Conservation (phyloP, 1,140 invertebrate genomes). For the Proctacanthus coquilletti region DNA sequence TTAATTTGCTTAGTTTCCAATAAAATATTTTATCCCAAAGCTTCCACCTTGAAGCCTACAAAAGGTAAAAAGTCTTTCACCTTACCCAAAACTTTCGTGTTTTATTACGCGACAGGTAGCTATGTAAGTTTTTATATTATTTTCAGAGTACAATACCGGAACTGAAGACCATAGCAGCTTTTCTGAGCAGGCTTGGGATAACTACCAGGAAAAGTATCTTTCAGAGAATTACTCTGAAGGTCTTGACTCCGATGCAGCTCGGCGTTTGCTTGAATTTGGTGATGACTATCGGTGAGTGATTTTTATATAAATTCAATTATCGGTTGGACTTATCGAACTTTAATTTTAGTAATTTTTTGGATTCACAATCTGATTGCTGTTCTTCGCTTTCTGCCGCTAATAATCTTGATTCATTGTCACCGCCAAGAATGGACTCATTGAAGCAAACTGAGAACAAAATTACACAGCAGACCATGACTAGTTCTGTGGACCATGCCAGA, state of each 20-base stretch:
- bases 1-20: no score
- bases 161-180: constrained; percentile 61
- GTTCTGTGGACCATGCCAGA: constrained; percentile 21
- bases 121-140: constrained; percentile 1
- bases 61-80: no score
- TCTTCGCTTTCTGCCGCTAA: constrained; percentile 54
- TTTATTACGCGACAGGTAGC: no score
- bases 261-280: constrained; percentile 68
- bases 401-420: constrained; percentile 41
- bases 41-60: no score
- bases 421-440: constrained; percentile 27
- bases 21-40: no score
- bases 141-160: constrained; percentile 21
- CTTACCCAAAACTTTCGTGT: no score
- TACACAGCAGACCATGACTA: constrained; percentile 23
- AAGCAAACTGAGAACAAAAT: constrained; percentile 19
- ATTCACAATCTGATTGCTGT: constrained; percentile 71
- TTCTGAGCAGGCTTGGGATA: constrained; percentile 69
- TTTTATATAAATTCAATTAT: no score
- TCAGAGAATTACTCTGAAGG: constrained; percentile 82
- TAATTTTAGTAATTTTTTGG: constrained; percentile 43
- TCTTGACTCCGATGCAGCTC: constrained; percentile 70
- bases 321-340: no score
- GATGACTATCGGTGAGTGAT: constrained; percentile 72
- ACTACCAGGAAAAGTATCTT: constrained; percentile 80